Base-by-base conservation (phyloP, 2,113 vertebrate species). In the Aythya baeri region DNA sequence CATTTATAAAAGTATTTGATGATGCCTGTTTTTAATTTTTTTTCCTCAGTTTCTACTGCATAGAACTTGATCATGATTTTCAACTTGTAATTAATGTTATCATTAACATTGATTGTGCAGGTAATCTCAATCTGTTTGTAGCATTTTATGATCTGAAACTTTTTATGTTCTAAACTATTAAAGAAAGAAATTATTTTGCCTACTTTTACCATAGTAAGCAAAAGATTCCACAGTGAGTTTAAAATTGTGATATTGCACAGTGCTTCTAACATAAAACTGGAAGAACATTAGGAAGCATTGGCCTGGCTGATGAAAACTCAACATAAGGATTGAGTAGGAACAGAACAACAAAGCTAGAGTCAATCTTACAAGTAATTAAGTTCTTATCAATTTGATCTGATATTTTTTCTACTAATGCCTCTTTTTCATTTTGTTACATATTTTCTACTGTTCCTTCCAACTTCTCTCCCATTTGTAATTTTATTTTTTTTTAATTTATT, bases 11-110 rank as follows among this genome's bases (percentile, higher is more conserved):
- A 81, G 58, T 68, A 58, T 8, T 44, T 73, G 34, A 6, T 81
- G 41, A 5, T 32, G 17, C 3, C 5, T 67, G 2, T 0, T n/a
- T 82, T 83, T 61, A 41, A 41, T 93, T 82, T 17, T 49, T 49
- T 49, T 49, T 22, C 5, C 74, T 7, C 29, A 54, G 8, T 82
- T 85, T 91, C 15, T 23, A 27, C 23, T 83, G 50, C 43, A 76
- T 75, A 61, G 87, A 83, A 50, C 22, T 72, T 89, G 32, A 4
- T 84, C 21, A 14, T 68, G 27, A 84, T 87, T 89, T 85, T 57
- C 76, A 44, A 75, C 44, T 82, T 94, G 44, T 58, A 91, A 92
- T 78, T 87, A 94, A 76, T 10, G 79, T 70, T 81, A 32, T 88
- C 57, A 57, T 88, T 88, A 86, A 22, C 54, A 54, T 13, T 91